Evolutionary conservation across 2,113 vertebrate genomes (phyloP).

Genomic region (Paraplagusia blochii): DNA sequence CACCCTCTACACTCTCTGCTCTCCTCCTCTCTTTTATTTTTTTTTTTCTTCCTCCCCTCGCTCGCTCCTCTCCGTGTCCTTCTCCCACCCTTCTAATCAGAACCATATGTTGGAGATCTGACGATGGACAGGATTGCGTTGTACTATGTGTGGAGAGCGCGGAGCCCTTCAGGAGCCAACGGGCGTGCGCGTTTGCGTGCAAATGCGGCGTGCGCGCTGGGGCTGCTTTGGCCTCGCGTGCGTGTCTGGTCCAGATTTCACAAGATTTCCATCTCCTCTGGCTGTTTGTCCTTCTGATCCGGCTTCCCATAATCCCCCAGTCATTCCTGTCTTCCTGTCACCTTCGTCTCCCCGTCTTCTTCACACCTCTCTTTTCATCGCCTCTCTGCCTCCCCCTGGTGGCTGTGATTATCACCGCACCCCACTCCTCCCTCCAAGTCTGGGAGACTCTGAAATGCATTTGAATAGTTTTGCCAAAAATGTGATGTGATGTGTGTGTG

Average conservation of each 20-base stretch:
- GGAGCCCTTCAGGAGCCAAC: conserved; percentile 42
- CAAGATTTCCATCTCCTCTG: conserved; percentile 22
- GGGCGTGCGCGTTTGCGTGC: conserved; percentile 5
- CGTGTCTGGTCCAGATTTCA: conserved; percentile 39
- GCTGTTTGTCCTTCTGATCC: conserved; percentile 25
- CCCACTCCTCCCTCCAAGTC: conserved; percentile 41
- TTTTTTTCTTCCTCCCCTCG: conserved; percentile 14
- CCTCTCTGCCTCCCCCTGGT: conserved; percentile 72
- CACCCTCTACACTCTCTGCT: conserved; percentile 32
- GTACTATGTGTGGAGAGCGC: conserved; percentile 35
- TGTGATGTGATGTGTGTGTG: conserved; percentile 23
- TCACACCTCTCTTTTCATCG: conserved; percentile 58
- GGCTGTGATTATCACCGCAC: conserved; percentile 58
- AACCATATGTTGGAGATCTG: conserved; percentile 82
- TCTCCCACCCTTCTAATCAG: conserved; percentile 75
- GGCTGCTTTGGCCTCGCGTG: conserved; percentile 35
- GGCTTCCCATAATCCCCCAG: conserved; percentile 48
- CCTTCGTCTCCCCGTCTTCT: conserved; percentile 66
- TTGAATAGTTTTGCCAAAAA: conserved; percentile 42
- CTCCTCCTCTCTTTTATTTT: too few species aligned
- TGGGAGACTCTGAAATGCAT: conserved; percentile 42
- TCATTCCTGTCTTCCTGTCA: conserved; percentile 60
- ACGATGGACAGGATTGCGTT: conserved; percentile 74
- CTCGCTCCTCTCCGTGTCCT: conserved; percentile 40
- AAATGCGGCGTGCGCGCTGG: conserved; percentile 30